Evolutionary conservation across 2,113 vertebrate species (phyloP).

Genomic region (Ceyx melanurus): DNA sequence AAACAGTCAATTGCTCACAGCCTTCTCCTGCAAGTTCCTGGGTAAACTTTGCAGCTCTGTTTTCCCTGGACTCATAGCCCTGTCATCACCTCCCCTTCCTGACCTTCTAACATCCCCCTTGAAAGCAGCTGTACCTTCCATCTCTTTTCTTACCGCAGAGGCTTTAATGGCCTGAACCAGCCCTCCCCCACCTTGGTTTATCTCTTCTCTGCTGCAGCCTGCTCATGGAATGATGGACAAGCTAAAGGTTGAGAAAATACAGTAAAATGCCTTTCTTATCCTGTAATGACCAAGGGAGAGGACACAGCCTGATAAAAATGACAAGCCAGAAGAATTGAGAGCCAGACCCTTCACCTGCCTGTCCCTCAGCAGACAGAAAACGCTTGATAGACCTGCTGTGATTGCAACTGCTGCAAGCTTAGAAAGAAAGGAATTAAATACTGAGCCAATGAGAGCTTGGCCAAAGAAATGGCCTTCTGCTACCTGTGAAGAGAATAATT

Average conservation of each 20-base stretch:
- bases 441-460: neutral
- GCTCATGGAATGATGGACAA: constrained; percentile 14
- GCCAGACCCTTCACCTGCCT: constrained; percentile 45
- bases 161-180: neutral
- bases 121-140: neutral
- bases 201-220: constrained; percentile 17
- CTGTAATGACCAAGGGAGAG: constrained; percentile 39
- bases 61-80: neutral
- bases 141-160: neutral
- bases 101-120: neutral
- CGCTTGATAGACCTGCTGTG: neutral
- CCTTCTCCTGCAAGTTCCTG: neutral
- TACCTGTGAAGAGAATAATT: neutral
- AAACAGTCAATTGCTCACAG: neutral
- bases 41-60: constrained; percentile 9
- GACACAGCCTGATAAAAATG: constrained; percentile 54
- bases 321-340: constrained; percentile 14
- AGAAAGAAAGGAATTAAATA: neutral
- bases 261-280: constrained; percentile 54
- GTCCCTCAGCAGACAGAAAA: neutral
- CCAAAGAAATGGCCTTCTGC: neutral
- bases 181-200: neutral
- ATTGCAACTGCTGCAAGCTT: neutral
- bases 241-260: constrained; percentile 44
- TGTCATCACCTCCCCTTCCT: neutral